Base-by-base conservation (phyloP, 2,113 vertebrate genomes). In the Mystacornis crossleyi region DNA sequence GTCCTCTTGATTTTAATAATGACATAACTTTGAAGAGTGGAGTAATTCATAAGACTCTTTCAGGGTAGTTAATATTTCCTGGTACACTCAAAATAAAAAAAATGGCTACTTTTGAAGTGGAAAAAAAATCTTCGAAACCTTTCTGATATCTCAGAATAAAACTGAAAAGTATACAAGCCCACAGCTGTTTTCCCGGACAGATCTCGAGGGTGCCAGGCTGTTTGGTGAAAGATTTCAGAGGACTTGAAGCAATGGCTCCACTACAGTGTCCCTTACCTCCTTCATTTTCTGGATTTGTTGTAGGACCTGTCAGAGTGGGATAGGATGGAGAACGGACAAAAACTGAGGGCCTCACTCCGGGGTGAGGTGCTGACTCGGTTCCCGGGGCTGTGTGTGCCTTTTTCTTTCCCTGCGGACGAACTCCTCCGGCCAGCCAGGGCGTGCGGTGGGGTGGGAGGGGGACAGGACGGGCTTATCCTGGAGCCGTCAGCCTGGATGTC, bases 301-400 rank as follows among this genome's bases (percentile, higher is more conserved):
- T 19, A 47, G 2, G 12, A 45, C 19, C 12, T 31, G 28, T 13
- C 21, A 25, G 43, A 57, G 17, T 1, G 14, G 14, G 45, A 40
- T 5, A 31, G 28, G n/a, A 42, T 1, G 29, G 33, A 4, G 18
- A 40, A 20, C 2, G 33, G 36, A 57, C 31, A 26, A 13, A n/a
- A 31, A 0, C 36, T 0, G 55, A 51, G 50, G 42, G 40, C 36
- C 33, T 47, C 13, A 1, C n/a, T 6, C 2, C 2, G 0, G 26
- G 19, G 1, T 10, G 45, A 80, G n/a, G 18, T 3, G 34, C 61
- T 8, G 28, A 11, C 0, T 2, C 14, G 10, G 33, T 1, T 45
- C 64, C 33, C 2, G 2, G 14, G 3, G 53, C 18, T 10, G 3
- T 3, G 34, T 2, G 31, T 0, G 34, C 29, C 24, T 12, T 36